Evolutionary conservation across 1,140 invertebrate genomes (phyloP).

Genomic region (Pogonognathellus flavescens): DNA sequence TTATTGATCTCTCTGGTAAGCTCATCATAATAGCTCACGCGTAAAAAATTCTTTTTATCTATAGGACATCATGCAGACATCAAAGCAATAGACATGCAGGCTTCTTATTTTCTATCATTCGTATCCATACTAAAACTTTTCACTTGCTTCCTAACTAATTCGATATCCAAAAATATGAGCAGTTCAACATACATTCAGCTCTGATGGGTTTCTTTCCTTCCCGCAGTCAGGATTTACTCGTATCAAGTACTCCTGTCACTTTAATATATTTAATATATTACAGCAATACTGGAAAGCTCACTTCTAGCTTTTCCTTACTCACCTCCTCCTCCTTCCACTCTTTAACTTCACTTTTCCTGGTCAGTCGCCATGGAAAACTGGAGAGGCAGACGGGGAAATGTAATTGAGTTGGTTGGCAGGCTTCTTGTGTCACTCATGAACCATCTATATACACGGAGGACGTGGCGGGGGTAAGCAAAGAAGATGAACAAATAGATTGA

Average conservation of each 20-base stretch:
- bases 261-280: not conserved
- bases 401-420: constrained; percentile 24
- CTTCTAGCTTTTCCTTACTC: not conserved
- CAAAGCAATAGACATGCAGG: not conserved
- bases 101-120: not conserved
- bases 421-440: constrained; percentile 4
- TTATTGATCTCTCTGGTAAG: constrained; percentile 10
- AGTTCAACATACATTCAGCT: not conserved
- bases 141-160: not conserved
- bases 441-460: not conserved
- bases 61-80: not conserved
- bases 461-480: constrained; percentile 7
- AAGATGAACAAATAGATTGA: constrained; percentile 44
- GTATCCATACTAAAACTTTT: not conserved
- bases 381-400: not conserved
- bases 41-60: constrained; percentile 5
- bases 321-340: not conserved
- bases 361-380: not conserved
- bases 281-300: too few species aligned
- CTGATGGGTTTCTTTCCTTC: not conserved
- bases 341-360: not conserved
- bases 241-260: not conserved
- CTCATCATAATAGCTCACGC: not conserved
- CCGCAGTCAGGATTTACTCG: not conserved
- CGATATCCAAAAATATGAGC: not conserved